phyloP scores from a whole-genome alignment of 2,113 vertebrate species.

The Sander lucioperca region DNA sequence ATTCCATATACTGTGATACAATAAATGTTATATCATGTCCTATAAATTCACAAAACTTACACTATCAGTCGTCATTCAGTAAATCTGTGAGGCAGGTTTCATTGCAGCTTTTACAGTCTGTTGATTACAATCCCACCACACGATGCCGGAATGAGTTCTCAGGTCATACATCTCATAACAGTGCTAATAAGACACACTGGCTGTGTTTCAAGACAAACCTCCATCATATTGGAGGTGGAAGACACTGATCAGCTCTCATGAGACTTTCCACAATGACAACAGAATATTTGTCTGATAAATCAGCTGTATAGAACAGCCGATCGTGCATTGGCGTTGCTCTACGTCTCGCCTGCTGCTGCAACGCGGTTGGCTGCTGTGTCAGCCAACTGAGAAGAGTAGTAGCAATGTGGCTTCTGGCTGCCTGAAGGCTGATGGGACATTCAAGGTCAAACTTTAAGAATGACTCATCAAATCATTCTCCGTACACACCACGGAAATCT shows the following conservation, averaged over 20 bases:
- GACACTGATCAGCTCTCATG: neutral
- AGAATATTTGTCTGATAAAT: slow-evolving; percentile 10
- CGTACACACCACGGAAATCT: slow-evolving; percentile 13
- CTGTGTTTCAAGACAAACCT: slow-evolving; percentile 28
- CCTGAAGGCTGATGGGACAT: slow-evolving; percentile 26
- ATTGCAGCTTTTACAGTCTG: slow-evolving; percentile 42
- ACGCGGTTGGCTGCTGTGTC: slow-evolving; percentile 16
- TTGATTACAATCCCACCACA: slow-evolving; percentile 7
- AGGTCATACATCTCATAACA: slow-evolving; percentile 26
- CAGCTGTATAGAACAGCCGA: neutral
- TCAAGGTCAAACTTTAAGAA: slow-evolving; percentile 69
- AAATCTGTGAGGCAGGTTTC: slow-evolving; percentile 9
- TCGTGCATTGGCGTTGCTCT: neutral
- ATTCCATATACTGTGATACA: neutral
- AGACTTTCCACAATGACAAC: neutral
- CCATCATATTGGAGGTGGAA: slow-evolving; percentile 2
- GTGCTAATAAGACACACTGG: slow-evolving; percentile 5
- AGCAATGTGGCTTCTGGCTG: slow-evolving; percentile 10
- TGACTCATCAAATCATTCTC: slow-evolving; percentile 60
- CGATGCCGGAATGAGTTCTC: slow-evolving; percentile 15
- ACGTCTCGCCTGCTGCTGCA: neutral
- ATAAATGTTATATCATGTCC: slow-evolving; percentile 6
- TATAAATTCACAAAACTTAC: neutral
- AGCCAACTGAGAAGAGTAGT: slow-evolving; percentile 1
- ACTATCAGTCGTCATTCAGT: slow-evolving; percentile 10